Evolutionary conservation across 2,797 vertebrate genomes (phyloP).

Genomic region (Natrix natrix): DNA sequence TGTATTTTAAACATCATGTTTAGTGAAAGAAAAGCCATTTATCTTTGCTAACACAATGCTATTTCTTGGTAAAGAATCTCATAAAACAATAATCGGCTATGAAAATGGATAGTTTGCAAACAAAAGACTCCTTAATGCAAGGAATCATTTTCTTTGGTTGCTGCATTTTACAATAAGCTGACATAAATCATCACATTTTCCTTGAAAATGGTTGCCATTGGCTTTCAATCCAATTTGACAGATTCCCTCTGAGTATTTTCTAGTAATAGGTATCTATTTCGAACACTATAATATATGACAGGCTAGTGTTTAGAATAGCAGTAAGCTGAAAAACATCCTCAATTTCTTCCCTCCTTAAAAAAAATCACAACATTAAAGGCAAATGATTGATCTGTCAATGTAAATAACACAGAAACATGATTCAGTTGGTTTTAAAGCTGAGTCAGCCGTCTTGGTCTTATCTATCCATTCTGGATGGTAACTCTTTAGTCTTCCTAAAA

Average conservation of each 20-base stretch:
- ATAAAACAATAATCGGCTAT: slow-evolving; percentile 62
- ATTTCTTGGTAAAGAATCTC: slow-evolving; percentile 55
- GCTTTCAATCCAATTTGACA: slow-evolving; percentile 29
- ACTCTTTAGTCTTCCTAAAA: background rate
- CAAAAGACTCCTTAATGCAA: slow-evolving; percentile 49
- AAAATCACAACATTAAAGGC: slow-evolving; percentile 18
- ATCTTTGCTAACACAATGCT: slow-evolving; percentile 52
- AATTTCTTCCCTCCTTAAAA: slow-evolving; percentile 9
- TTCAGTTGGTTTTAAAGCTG: slow-evolving; percentile 34
- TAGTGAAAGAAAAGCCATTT: slow-evolving; percentile 46
- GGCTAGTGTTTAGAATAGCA: slow-evolving; percentile 21
- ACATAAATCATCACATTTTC: slow-evolving; percentile 59
- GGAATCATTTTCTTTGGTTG: slow-evolving; percentile 55
- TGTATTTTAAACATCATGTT: slow-evolving; percentile 18
- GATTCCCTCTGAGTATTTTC: slow-evolving; percentile 26
- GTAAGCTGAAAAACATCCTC: slow-evolving; percentile 12
- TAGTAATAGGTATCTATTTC: background rate
- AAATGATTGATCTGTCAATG: slow-evolving; percentile 45
- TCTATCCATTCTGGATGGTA: background rate
- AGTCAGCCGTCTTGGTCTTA: slow-evolving; percentile 2
- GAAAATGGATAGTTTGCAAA: slow-evolving; percentile 63
- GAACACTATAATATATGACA: background rate
- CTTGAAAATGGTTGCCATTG: slow-evolving; percentile 42
- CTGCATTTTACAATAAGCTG: slow-evolving; percentile 51
- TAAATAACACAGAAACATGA: background rate